Percentiles rank a stretch among this genome's conserved stretches.
Conservation (phyloP, 2,113 vertebrate species). For the Dipodomys ordii region DNA sequence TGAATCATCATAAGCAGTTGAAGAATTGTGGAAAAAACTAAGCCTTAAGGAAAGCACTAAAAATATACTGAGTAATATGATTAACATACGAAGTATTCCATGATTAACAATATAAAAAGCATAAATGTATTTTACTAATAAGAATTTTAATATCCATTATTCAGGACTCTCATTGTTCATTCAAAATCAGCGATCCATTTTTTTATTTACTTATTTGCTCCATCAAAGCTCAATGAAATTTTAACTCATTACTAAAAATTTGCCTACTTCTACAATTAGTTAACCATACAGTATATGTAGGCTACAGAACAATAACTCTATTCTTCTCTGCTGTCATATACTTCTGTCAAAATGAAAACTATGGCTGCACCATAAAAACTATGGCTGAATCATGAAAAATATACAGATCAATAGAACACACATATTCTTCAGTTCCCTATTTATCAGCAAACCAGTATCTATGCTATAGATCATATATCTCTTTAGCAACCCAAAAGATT, state of each 20-base stretch:
- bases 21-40: too few species aligned
- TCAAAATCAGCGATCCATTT: too few species aligned
- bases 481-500: background rate
- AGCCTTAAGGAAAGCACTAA: too few species aligned
- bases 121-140: too few species aligned
- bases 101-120: too few species aligned
- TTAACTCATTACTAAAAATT: background rate
- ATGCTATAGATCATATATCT: background rate
- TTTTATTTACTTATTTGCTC: too few species aligned
- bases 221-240: background rate
- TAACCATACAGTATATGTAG: constrained; percentile 66
- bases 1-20: too few species aligned
- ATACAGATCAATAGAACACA: background rate
- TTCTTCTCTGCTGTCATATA: background rate
- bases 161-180: too few species aligned
- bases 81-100: too few species aligned
- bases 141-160: too few species aligned
- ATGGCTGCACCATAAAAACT: background rate
- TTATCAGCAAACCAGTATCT: fast-evolving
- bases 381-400: too few species aligned
- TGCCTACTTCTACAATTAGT: constrained; percentile 23
- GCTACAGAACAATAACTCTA: background rate
- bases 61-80: too few species aligned
- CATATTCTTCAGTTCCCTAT: background rate
- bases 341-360: constrained; percentile 65